Conservation (phyloP, 2,113 vertebrate species). For the Dermatemys mawii region DNA sequence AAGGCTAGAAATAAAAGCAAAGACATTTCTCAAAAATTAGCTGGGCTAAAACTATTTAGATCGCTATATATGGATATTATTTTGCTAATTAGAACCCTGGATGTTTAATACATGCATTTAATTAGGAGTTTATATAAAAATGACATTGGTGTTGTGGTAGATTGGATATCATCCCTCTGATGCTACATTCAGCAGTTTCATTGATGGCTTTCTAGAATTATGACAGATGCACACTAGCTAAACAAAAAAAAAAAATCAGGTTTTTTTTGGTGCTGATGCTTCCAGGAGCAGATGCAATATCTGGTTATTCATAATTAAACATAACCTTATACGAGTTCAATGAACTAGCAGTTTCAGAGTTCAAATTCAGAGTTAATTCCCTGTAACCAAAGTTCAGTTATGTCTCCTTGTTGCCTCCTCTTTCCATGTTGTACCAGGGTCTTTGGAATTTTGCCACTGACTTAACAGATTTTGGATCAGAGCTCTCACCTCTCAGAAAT, state of each 20-base stretch:
- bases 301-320: neutral
- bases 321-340: constrained; percentile 28
- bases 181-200: neutral
- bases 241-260: constrained; percentile 21
- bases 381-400: neutral
- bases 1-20: constrained; percentile 14
- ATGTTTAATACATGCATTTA: neutral
- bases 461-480: neutral
- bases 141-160: neutral
- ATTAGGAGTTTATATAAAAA: constrained; percentile 4
- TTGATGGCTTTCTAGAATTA: neutral
- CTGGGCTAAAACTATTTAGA: neutral
- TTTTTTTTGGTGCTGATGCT: neutral
- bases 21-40: neutral
- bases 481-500: too few relatives aligned
- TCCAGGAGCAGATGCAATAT: neutral
- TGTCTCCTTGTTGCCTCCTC: neutral
- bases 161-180: neutral
- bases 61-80: neutral
- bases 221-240: neutral
- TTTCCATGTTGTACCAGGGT: neutral
- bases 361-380: neutral
- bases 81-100: neutral
- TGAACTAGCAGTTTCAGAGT: neutral
- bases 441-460: neutral